Percentiles rank a stretch among this genome's conserved stretches.
Conservation (phyloP, 2,888 invertebrate species). For the Resseliella maxima region DNA sequence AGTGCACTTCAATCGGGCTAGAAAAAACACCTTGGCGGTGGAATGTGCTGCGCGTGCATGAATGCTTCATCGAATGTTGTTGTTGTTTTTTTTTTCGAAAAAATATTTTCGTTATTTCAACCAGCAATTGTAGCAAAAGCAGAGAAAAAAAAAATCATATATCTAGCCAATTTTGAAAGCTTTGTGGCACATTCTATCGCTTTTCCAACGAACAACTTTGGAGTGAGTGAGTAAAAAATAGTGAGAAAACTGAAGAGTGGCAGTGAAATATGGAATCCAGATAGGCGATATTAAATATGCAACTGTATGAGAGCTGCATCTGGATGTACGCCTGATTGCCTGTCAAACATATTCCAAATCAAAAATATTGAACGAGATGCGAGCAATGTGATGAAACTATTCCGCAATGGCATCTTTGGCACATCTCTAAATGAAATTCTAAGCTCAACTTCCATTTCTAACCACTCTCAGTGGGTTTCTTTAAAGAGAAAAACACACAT, state of each 20-base stretch:
- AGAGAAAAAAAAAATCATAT: not conserved
- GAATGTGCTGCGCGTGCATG: not conserved
- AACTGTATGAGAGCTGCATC: not conserved
- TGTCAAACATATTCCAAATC: not conserved
- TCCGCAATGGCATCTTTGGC: not conserved
- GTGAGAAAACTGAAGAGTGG: too few species aligned
- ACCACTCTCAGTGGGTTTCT: too few species aligned
- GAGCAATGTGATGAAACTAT: not conserved
- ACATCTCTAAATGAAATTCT: not conserved
- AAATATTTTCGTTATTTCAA: slow-evolving; percentile 4
- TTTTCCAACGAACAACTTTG: not conserved
- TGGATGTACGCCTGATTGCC: not conserved
- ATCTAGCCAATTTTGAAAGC: not conserved
- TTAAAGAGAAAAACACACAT: too few species aligned
- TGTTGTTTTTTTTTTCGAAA: not conserved
- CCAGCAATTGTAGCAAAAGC: too few species aligned
- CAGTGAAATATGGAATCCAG: not conserved
- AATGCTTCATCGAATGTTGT: slow-evolving; percentile 26
- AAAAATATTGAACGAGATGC: not conserved
- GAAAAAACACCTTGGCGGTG: slow-evolving; percentile 24
- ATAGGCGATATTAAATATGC: not conserved
- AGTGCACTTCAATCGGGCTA: slow-evolving; percentile 19
- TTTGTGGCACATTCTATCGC: not conserved
- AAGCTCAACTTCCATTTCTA: not conserved
- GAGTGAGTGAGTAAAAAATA: too few species aligned